These are phyloP conservation scores for Brenthis ino DNA, from an alignment of 2,888 invertebrate species.

Conservation along the genomic window DNA sequence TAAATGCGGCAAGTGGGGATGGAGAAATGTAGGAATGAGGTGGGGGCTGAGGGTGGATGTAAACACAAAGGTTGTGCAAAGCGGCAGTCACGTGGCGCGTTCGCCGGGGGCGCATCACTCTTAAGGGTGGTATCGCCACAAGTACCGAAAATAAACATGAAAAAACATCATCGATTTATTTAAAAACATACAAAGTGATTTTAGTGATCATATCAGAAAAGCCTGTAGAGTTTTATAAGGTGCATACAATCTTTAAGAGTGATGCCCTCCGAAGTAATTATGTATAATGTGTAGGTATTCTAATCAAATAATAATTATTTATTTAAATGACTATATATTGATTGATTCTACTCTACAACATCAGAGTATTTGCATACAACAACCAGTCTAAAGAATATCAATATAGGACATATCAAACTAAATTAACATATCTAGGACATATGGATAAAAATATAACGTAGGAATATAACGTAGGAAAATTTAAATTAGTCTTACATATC, in stretches of 20 bases:
- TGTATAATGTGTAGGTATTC: conserved; percentile 28
- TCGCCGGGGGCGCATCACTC: conserved; percentile 81
- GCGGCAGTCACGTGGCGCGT: conserved; percentile 81
- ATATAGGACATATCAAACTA: conserved; percentile 78
- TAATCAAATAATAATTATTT: conserved; percentile 8
- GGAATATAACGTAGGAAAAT: conserved; percentile 22
- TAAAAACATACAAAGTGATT: conserved; percentile 26
- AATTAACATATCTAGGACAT: conserved; percentile 58
- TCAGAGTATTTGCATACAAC: conserved; percentile 71
- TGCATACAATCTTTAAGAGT: conserved; percentile 62
- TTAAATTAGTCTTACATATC: conserved; percentile 19
- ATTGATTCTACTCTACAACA: conserved; percentile 21
- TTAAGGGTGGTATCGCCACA: conserved; percentile 60
- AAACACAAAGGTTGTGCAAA: conserved; percentile 73
- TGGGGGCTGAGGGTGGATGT: conserved; percentile 60
- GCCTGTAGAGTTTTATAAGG: conserved; percentile 17
- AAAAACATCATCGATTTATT: conserved; percentile 8
- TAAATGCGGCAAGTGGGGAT: conserved; percentile 45
- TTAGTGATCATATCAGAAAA: conserved; percentile 28
- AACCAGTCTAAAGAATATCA: conserved; percentile 81
- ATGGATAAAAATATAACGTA: conserved; percentile 14
- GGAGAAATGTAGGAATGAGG: conserved; percentile 47
- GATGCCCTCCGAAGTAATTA: conserved; percentile 63
- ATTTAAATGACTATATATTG: conserved; percentile 23
- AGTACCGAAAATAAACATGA: conserved; percentile 30